Evolutionary conservation across 2,113 vertebrate genomes (phyloP), one percentile per base, ranked within the genome.

Genomic region (Cynopterus brachyotis): DNA sequence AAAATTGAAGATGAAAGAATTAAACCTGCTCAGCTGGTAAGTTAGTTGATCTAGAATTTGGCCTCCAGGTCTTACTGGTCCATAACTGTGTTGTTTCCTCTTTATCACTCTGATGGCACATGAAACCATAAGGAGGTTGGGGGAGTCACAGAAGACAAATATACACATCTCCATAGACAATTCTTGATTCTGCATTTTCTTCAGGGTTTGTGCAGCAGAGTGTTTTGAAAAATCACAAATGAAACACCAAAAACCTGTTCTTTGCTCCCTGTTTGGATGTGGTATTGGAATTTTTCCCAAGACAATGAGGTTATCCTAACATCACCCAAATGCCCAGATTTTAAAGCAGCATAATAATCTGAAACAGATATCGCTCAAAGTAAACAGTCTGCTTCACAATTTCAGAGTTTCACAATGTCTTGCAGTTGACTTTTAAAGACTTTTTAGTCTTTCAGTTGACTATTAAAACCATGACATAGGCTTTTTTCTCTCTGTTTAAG

Each of bases 341-440:
- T 85, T 95, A 73, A 93, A 83, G 50, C 17, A 94, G n/a, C 40
- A 16, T 75, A 35, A 57, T 92, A 78, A 69, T 85, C 60, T 72
- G 42, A 79, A 93, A 72, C 55, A 82, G 30, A 84, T 62, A 88
- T 1, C 22, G 9, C 35, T 85, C 42, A n/a, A 85, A 32, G 42
- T 79, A 79, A 94, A 88, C 50, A 94, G 4, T 80, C 76, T 96
- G 85, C 82, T 95, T 94, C 57, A 90, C 50, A 9, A 69, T 93
- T 94, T 96, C 73, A 75, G 12, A 59, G 55, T 92, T 92, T 78
- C 28, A 17, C 35, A 20, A n/a, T 85, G 8, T 42, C 32, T 67
- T 84, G 32, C 57, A 16, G 83, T 8, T 94, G 35, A n/a, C n/a
- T n/a, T n/a, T n/a, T n/a, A n/a, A n/a, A n/a, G n/a, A n/a, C n/a